These are phyloP conservation scores for Fistularia tabacaria DNA, from an alignment of 2,797 vertebrate genomes.

Conservation along the genomic window DNA sequence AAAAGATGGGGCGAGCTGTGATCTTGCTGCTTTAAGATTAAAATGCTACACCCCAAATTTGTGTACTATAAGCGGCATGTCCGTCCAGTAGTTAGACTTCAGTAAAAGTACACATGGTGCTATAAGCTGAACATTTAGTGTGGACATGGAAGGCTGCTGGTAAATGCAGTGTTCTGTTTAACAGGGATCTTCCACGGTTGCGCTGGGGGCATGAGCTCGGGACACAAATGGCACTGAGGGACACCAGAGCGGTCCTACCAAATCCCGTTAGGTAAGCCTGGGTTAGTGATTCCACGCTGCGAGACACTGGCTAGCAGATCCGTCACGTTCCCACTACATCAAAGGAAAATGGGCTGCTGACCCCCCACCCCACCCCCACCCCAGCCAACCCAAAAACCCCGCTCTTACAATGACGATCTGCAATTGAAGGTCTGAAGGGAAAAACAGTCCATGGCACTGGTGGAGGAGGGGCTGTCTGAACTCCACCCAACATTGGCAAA, in stretches of 20 bases:
- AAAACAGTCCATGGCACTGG: slow-evolving; percentile 29
- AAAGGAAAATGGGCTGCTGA: slow-evolving; percentile 65
- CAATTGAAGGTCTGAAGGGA: slow-evolving; percentile 57
- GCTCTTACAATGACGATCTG: slow-evolving; percentile 60
- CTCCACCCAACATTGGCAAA: slow-evolving; percentile 11
- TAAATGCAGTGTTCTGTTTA: slow-evolving; percentile 70
- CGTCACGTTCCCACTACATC: slow-evolving; percentile 79
- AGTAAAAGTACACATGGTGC: slow-evolving; percentile 12
- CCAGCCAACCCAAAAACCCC: background rate
- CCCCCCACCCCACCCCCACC: slow-evolving; percentile 19
- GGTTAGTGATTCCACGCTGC: slow-evolving; percentile 80
- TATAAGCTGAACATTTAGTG: slow-evolving; percentile 46
- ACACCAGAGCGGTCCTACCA: slow-evolving; percentile 68
- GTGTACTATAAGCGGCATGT: slow-evolving; percentile 22
- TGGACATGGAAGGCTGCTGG: slow-evolving; percentile 64
- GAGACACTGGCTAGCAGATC: slow-evolving; percentile 74
- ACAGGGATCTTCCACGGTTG: slow-evolving; percentile 68
- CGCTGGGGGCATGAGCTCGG: slow-evolving; percentile 66
- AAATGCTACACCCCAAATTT: slow-evolving; percentile 16
- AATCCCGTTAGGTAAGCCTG: slow-evolving; percentile 82
- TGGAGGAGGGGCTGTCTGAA: slow-evolving; percentile 26
- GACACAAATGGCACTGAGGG: slow-evolving; percentile 70
- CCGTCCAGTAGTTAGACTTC: slow-evolving; percentile 31
- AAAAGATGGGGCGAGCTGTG: slow-evolving; percentile 19
- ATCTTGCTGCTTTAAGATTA: slow-evolving; percentile 33